Conservation (phyloP, 35 echinoderm and acorn worm species). For the Anneissia japonica region DNA sequence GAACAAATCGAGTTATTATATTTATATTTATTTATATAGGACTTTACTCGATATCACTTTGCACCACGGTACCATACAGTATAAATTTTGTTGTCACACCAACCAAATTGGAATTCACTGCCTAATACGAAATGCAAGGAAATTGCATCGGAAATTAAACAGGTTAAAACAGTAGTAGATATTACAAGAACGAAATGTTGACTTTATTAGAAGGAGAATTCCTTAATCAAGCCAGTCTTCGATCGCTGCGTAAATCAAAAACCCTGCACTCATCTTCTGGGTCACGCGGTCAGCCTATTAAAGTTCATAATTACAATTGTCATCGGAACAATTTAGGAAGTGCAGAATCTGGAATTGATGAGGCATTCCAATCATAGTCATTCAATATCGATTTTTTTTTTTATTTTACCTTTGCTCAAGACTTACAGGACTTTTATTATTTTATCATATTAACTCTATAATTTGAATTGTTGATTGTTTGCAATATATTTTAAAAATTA, state of each 20-base stretch:
- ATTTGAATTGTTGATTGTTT: no score
- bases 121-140: neutral
- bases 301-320: neutral
- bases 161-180: neutral
- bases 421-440: no score
- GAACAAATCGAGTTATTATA: no score
- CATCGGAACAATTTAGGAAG: constrained; percentile 1
- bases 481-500: no score
- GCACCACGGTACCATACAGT: no score
- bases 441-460: no score
- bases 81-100: no score
- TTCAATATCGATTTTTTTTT: neutral
- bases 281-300: neutral
- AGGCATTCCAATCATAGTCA: neutral
- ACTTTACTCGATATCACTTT: no score
- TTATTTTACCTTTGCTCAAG: neutral
- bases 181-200: neutral
- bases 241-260: neutral
- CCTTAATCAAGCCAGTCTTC: neutral
- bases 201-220: neutral
- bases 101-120: neutral
- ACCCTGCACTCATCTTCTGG: neutral
- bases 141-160: neutral
- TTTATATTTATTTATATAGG: no score
- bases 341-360: neutral